These are phyloP conservation scores for Lepidurus apus DNA, from an alignment of 1,140 invertebrate genomes.

Conservation along the genomic window DNA sequence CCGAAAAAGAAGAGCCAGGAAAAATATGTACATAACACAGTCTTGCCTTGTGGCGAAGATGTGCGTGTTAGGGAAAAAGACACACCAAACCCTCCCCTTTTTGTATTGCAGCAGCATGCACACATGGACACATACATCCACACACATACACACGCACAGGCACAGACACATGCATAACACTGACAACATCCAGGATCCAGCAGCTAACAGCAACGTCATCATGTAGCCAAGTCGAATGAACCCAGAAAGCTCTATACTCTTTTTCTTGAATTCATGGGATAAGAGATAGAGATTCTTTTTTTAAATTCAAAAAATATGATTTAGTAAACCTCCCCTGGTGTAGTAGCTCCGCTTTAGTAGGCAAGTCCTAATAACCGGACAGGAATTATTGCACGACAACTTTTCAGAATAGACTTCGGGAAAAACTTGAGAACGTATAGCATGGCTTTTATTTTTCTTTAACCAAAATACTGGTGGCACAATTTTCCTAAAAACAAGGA, in stretches of 20 bases:
- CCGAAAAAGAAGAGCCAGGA: background rate
- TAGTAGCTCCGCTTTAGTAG: too few species aligned
- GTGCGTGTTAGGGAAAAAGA: constrained; percentile 8
- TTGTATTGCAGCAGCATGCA: background rate
- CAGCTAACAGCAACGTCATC: too few species aligned
- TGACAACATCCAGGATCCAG: too few species aligned
- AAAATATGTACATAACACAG: background rate
- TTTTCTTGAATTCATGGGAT: too few species aligned
- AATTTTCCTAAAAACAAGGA: background rate
- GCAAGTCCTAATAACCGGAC: too few species aligned
- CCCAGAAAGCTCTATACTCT: too few species aligned
- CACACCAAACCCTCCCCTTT: constrained; percentile 1
- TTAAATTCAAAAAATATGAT: too few species aligned
- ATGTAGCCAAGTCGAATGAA: too few species aligned
- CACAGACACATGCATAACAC: too few species aligned
- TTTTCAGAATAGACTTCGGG: background rate
- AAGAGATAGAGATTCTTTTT: too few species aligned
- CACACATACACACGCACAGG: background rate
- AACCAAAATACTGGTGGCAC: background rate
- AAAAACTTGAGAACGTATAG: too few species aligned
- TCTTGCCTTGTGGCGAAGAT: background rate
- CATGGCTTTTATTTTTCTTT: background rate
- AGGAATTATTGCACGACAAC: background rate
- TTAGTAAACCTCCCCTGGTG: too few species aligned
- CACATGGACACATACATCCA: background rate